Evolutionary conservation across 2,797 vertebrate genomes (phyloP), one percentile per base, ranked within the genome.

Genomic region (Sebastes hopkinsi): DNA sequence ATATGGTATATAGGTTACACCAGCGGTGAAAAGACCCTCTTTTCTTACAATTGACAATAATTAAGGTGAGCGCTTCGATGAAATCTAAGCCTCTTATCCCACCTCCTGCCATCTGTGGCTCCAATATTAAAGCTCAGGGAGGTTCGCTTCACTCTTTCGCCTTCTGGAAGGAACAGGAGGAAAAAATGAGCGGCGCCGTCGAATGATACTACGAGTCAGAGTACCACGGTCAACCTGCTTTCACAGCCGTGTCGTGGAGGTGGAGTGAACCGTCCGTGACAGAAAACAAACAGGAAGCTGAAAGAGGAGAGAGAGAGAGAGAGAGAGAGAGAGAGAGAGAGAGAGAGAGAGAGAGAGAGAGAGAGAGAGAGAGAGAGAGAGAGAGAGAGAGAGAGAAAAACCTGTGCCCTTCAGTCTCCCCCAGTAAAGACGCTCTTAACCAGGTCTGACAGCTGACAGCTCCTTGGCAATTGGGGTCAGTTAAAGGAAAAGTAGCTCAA

Each of bases 401-500:
- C 88, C 85, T 89, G 91, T 92, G 93, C 91, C 93, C 93, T 95
- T 95, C 94, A 94, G 89, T 95, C 95, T 93, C 77, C 82, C 89
- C 77, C 68, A 84, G 90, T 93, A 89, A 94, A 95, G 93, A 91
- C 89, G 61, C 87, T 94, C 92, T 93, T 95, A 96, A 96, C 92
- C 88, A 91, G 92, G 87, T 93, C 92, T 94, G 95, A 96, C 96
- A 96, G 95, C 94, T 93, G 94, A 95, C 94, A 94, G 94, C 92
- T 95, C 93, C 91, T 93, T 89, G 91, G 92, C 94, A 95, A 95
- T 94, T 94, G 94, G 95, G 95, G 94, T 96, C 94, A 95, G 94
- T 95, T 95, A 94, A 95, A 94, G 93, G 95, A 96, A 96, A 95
- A 95, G 95, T 95, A 95, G 95, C 94, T 96, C 92, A 95, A 94